Evolutionary conservation across 92 coral and sea anemone species (phyloP).

Genomic region (Parazoanthus atlanticus): DNA sequence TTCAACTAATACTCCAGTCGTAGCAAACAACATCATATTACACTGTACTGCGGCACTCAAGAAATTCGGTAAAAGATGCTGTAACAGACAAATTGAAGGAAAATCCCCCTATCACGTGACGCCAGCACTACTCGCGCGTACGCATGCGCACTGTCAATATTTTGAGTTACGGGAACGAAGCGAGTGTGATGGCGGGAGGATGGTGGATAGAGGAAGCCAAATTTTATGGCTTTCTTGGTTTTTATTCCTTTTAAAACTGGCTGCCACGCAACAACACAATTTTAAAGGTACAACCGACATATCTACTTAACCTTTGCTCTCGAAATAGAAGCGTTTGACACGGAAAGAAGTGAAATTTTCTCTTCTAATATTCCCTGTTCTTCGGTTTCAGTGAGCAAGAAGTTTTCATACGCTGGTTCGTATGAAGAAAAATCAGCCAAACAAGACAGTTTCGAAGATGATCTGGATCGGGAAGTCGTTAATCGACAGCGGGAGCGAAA

Average conservation of each 20-base stretch:
- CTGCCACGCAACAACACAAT: constrained; percentile 49
- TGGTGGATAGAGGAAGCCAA: constrained; percentile 78
- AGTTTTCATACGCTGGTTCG: constrained; percentile 75
- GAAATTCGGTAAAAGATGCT: background rate
- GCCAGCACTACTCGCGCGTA: background rate
- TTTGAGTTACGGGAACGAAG: constrained; percentile 55
- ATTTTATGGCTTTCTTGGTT: constrained; percentile 78
- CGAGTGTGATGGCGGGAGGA: constrained; percentile 82
- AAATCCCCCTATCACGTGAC: constrained; percentile 21
- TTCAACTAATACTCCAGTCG: too few species aligned
- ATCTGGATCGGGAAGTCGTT: constrained; percentile 31
- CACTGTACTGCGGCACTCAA: too few species aligned
- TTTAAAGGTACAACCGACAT: constrained; percentile 49
- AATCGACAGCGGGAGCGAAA: constrained; percentile 20
- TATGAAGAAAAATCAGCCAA: constrained; percentile 52
- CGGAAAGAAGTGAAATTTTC: background rate
- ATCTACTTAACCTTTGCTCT: constrained; percentile 3
- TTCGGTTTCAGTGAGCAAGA: constrained; percentile 64
- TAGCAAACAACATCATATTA: too few species aligned
- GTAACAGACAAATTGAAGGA: background rate
- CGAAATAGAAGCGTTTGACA: background rate
- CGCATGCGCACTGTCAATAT: constrained; percentile 83
- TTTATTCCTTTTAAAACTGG: constrained; percentile 66
- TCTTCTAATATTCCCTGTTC: constrained; percentile 50
- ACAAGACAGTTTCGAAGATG: constrained; percentile 1